Conservation (phyloP, 2,113 vertebrate species). For the Peromyscus leucopus region DNA sequence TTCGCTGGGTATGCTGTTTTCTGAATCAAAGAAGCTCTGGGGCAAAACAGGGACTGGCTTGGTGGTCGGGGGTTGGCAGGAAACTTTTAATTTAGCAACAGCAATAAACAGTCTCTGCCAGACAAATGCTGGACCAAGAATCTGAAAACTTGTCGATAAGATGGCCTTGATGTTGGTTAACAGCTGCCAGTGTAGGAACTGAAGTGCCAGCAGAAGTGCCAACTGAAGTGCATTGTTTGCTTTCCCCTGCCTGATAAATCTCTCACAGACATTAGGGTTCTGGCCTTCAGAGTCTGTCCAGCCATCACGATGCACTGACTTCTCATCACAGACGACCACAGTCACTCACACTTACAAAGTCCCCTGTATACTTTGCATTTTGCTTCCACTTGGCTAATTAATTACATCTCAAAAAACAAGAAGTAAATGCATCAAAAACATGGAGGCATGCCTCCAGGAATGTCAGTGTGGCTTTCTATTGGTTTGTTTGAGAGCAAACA, state of each 20-base stretch:
- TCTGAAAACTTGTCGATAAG: constrained; percentile 75
- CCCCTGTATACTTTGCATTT: constrained; percentile 14
- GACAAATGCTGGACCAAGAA: constrained; percentile 75
- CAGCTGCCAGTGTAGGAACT: neutral
- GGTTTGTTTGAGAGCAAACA: constrained; percentile 72
- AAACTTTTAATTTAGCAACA: constrained; percentile 84
- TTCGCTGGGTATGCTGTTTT: constrained; percentile 79
- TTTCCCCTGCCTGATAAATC: neutral
- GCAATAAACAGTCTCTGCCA: constrained; percentile 78
- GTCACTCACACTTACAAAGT: constrained; percentile 27
- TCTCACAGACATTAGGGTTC: constrained; percentile 11
- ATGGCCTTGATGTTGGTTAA: constrained; percentile 75
- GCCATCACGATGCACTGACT: neutral
- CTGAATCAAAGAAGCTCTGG: constrained; percentile 73
- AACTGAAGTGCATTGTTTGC: no score
- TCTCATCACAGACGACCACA: constrained; percentile 1
- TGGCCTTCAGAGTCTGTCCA: constrained; percentile 62
- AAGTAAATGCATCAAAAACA: constrained; percentile 62
- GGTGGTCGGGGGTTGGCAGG: constrained; percentile 81
- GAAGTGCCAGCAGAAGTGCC: constrained; percentile 54
- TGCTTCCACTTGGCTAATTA: constrained; percentile 74
- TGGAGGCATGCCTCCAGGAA: constrained; percentile 70
- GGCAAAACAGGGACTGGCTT: constrained; percentile 80
- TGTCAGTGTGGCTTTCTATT: constrained; percentile 65
- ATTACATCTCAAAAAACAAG: constrained; percentile 71